Evolutionary conservation across 1,140 invertebrate genomes (phyloP).

Genomic region (Zelostemma sp.): DNA sequence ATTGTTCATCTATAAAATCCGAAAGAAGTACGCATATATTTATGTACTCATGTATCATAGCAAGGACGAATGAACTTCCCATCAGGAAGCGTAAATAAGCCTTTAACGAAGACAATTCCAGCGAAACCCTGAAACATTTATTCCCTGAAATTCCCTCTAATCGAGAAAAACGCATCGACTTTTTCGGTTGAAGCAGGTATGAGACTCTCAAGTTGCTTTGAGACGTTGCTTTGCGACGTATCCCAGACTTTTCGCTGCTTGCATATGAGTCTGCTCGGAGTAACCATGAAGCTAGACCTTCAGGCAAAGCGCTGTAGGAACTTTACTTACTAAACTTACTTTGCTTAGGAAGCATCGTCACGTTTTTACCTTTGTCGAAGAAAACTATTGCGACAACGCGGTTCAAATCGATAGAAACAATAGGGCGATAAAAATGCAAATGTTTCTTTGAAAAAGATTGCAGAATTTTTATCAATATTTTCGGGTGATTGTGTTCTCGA

Average conservation of each 20-base stretch:
- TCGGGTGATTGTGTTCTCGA: too few relatives aligned
- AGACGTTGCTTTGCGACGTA: constrained; percentile 74
- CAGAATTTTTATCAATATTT: too few relatives aligned
- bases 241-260: constrained; percentile 70
- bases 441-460: too few relatives aligned
- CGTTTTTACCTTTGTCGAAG: too few relatives aligned
- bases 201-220: constrained; percentile 75
- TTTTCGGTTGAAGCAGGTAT: constrained; percentile 72
- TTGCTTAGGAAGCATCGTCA: too few relatives aligned
- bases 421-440: too few relatives aligned
- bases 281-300: constrained; percentile 72
- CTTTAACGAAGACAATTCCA: constrained; percentile 71
- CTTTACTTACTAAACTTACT: too few relatives aligned
- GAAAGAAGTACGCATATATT: too few relatives aligned
- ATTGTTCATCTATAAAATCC: too few relatives aligned
- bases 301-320: constrained; percentile 75
- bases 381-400: too few relatives aligned
- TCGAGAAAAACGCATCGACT: constrained; percentile 46
- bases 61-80: constrained; percentile 69
- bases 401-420: too few relatives aligned
- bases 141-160: constrained; percentile 2
- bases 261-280: constrained; percentile 65
- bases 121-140: constrained; percentile 64
- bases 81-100: constrained; percentile 70
- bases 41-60: constrained; percentile 73